These are phyloP conservation scores for Amblyornis subalaris DNA, from an alignment of 2,113 vertebrate genomes.

Conservation along the genomic window DNA sequence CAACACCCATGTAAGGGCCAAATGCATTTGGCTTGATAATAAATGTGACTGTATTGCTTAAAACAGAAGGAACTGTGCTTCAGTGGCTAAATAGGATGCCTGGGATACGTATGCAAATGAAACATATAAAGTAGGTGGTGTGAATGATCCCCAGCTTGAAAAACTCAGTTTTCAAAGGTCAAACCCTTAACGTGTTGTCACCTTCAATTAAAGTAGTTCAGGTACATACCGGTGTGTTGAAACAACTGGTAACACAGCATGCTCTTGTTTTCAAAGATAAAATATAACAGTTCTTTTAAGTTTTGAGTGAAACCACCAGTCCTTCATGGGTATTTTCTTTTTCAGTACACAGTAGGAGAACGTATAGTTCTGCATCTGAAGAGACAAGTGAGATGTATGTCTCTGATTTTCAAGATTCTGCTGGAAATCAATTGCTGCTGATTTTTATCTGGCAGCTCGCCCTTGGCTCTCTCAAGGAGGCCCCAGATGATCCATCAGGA, in stretches of 20 bases:
- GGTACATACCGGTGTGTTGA: neutral
- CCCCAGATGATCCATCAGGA: constrained; percentile 41
- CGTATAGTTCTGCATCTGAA: neutral
- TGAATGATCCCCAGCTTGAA: neutral
- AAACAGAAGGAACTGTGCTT: neutral
- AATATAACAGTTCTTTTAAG: neutral
- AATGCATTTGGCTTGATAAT: neutral
- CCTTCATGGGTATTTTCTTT: constrained; percentile 11
- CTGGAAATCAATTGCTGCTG: constrained; percentile 44
- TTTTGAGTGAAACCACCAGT: neutral
- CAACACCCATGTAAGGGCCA: neutral
- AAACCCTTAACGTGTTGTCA: neutral
- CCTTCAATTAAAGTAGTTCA: neutral
- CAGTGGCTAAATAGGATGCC: neutral
- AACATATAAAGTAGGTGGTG: neutral
- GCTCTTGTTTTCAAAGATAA: neutral
- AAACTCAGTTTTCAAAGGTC: neutral
- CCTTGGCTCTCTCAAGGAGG: constrained; percentile 41
- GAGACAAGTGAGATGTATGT: constrained; percentile 26
- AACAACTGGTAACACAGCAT: neutral
- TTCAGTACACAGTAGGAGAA: neutral
- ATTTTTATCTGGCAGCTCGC: constrained; percentile 52
- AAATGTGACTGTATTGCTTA: neutral
- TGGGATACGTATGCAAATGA: neutral
- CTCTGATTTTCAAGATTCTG: constrained; percentile 43